phyloP scores from a whole-genome alignment of 2,888 invertebrate genomes.

The Tanaodytes sp. region DNA sequence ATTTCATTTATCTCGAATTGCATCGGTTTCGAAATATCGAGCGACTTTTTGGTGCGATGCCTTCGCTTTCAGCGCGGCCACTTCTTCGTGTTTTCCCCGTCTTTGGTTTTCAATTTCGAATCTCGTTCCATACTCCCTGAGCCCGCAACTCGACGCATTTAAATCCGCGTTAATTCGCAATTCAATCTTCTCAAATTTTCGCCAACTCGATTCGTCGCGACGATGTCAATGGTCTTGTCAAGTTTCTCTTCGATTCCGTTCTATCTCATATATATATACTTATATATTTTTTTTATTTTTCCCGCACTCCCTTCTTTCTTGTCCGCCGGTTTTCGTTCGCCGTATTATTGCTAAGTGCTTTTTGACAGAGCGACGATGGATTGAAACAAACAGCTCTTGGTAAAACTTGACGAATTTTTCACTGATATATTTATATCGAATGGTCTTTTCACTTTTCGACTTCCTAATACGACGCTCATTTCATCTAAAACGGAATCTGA shows the following conservation, averaged over 20 bases:
- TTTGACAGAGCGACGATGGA: constrained; percentile 48
- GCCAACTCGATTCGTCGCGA: constrained; percentile 18
- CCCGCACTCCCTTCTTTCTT: constrained; percentile 12
- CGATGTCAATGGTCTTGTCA: constrained; percentile 23
- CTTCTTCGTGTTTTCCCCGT: no score
- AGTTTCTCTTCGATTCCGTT: constrained; percentile 3
- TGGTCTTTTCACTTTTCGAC: no score
- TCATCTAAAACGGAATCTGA: no score
- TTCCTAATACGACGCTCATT: no score
- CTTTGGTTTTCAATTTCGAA: not conserved
- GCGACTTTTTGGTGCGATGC: no score
- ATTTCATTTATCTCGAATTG: not conserved
- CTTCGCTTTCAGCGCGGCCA: no score
- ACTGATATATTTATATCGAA: no score
- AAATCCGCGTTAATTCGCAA: constrained; percentile 35
- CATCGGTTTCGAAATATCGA: no score
- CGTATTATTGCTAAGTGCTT: constrained; percentile 48
- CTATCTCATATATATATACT: no score
- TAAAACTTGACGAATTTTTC: no score
- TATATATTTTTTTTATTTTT: constrained; percentile 14
- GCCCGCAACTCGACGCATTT: constrained; percentile 9
- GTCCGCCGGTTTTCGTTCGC: constrained; percentile 1
- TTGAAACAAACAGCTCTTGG: constrained; percentile 39
- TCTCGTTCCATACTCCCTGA: not conserved
- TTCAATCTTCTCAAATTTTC: constrained; percentile 31